Conservation (phyloP, 2,888 invertebrate species). For the Aphelenchoides bicaudatus region DNA sequence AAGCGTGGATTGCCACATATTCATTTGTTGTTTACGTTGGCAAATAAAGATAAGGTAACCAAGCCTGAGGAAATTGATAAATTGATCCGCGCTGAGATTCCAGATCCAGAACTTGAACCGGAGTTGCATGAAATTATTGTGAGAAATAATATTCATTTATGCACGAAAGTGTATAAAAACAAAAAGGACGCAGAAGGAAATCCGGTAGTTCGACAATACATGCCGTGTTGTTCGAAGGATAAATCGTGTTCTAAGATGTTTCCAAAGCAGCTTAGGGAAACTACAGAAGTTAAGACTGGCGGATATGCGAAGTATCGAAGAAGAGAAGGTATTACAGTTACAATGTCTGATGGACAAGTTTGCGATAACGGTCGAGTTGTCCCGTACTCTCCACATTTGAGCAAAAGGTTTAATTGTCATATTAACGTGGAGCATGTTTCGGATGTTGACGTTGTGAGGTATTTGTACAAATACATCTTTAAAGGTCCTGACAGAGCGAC, state of each 20-base stretch:
- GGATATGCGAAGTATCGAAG: no score
- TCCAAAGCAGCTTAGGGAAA: no score
- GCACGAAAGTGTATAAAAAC: background rate
- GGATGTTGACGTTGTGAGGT: slow-evolving; percentile 45
- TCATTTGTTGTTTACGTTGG: slow-evolving; percentile 44
- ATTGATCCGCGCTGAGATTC: slow-evolving; percentile 60
- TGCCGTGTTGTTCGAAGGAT: slow-evolving; percentile 19
- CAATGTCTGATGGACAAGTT: slow-evolving; percentile 37
- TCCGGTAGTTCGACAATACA: no score
- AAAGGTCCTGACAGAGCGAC: slow-evolving; percentile 48
- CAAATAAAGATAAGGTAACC: slow-evolving; percentile 27
- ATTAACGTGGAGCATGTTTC: slow-evolving; percentile 61
- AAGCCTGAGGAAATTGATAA: slow-evolving; percentile 48
- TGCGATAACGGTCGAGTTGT: slow-evolving; percentile 33
- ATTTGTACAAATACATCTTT: slow-evolving; percentile 58
- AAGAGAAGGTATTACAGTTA: no score
- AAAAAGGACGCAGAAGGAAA: no score
- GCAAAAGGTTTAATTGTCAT: slow-evolving; percentile 58
- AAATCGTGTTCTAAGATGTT: no score
- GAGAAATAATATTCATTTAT: slow-evolving; percentile 55
- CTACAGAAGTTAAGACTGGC: no score
- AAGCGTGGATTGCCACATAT: slow-evolving; percentile 56
- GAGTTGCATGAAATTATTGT: slow-evolving; percentile 54
- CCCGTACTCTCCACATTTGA: slow-evolving; percentile 45
- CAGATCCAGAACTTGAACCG: slow-evolving; percentile 53